phyloP scores from a whole-genome alignment of 2,888 invertebrate genomes.

The Plebejus argus region DNA sequence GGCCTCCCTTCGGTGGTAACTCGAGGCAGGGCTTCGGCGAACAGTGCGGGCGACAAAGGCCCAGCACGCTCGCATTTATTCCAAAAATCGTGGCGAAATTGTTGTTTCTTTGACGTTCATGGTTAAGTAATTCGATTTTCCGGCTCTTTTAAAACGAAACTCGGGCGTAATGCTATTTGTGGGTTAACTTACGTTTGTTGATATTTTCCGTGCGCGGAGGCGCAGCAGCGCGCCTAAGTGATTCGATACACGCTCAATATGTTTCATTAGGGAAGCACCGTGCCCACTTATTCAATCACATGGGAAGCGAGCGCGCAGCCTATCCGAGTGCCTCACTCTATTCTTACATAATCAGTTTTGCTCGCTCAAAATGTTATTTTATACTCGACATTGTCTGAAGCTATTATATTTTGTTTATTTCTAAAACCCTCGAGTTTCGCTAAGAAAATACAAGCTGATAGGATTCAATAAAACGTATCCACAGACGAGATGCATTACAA shows the following conservation, averaged over 20 bases:
- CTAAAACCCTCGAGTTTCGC: neutral
- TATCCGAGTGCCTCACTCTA: conserved; percentile 61
- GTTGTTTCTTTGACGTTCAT: conserved; percentile 71
- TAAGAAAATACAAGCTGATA: neutral
- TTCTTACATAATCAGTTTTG: conserved; percentile 73
- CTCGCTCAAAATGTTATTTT: conserved; percentile 51
- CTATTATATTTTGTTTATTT: neutral
- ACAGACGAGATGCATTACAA: neutral
- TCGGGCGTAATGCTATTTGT: conserved; percentile 72
- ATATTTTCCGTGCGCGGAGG: conserved; percentile 67
- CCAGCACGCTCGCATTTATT: conserved; percentile 66
- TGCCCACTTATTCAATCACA: conserved; percentile 78
- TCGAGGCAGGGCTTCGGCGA: conserved; percentile 59
- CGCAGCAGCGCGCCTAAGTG: conserved; percentile 74
- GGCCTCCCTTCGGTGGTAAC: conserved; percentile 52
- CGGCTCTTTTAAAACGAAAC: conserved; percentile 76
- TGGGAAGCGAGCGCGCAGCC: conserved; percentile 58
- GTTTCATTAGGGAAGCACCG: conserved; percentile 75
- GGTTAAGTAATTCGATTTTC: conserved; percentile 76
- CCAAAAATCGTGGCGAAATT: conserved; percentile 69
- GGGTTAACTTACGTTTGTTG: conserved; percentile 75
- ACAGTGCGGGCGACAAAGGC: conserved; percentile 67
- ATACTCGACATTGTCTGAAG: conserved; percentile 48
- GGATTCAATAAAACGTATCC: neutral
- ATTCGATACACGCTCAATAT: conserved; percentile 80